phyloP scores from a whole-genome alignment of 2,888 invertebrate genomes.

The Dyspetes luteomarginatus region DNA sequence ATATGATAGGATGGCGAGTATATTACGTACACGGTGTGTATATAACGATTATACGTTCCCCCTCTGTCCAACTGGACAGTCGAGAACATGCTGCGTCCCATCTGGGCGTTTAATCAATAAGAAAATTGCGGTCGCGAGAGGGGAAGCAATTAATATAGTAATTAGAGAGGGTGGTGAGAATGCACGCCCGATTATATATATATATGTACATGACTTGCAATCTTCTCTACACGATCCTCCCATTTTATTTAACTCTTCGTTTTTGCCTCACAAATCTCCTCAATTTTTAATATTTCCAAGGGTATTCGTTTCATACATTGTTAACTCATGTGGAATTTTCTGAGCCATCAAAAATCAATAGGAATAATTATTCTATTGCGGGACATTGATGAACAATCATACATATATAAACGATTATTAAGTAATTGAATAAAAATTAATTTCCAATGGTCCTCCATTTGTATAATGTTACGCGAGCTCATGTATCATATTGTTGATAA shows the following conservation, averaged over 20 bases:
- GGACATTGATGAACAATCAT: no score
- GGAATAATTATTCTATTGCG: no score
- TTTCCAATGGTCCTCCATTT: no score
- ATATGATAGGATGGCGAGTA: slow-evolving; percentile 50
- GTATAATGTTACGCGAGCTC: no score
- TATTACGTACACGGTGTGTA: slow-evolving; percentile 58
- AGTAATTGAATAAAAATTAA: no score
- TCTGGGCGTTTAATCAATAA: slow-evolving; percentile 66
- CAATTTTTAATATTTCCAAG: slow-evolving; percentile 1
- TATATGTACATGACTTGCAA: slow-evolving; percentile 27
- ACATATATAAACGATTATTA: no score
- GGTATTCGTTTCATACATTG: slow-evolving; percentile 5
- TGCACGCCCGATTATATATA: slow-evolving; percentile 48
- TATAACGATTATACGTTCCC: slow-evolving; percentile 48
- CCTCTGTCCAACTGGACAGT: slow-evolving; percentile 1
- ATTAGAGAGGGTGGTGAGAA: slow-evolving; percentile 70
- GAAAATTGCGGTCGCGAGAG: slow-evolving; percentile 65
- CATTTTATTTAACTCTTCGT: slow-evolving; percentile 29
- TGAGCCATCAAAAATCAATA: no score
- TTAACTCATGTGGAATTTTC: no score
- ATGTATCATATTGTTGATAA: no score
- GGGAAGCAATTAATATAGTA: slow-evolving; percentile 77
- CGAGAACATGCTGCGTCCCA: slow-evolving; percentile 30
- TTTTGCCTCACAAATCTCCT: slow-evolving; percentile 44
- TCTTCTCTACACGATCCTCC: slow-evolving; percentile 43